Evolutionary conservation across 2,113 vertebrate genomes (phyloP).

Genomic region (Microcebus murinus): DNA sequence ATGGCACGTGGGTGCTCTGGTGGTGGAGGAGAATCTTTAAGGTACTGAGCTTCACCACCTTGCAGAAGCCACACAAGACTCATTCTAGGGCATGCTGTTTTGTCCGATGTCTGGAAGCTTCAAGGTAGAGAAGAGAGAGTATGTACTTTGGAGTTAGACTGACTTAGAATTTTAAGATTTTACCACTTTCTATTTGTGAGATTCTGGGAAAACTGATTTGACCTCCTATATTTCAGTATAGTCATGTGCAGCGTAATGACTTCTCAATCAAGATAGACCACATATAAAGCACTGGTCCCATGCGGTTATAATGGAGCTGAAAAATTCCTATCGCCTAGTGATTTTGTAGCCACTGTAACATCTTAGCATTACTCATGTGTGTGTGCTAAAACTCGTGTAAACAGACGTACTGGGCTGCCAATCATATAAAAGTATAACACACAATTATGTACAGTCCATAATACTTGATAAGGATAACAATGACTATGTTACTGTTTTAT

Average conservation of each 20-base stretch:
- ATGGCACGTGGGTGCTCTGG: not conserved
- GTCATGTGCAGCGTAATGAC: not conserved
- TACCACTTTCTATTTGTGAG: not conserved
- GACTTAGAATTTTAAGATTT: not conserved
- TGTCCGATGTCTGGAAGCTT: not conserved
- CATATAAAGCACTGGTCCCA: not conserved
- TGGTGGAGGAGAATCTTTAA: not conserved
- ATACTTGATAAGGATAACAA: not conserved
- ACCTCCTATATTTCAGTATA: not conserved
- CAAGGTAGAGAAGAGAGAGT: not conserved
- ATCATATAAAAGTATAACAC: not conserved
- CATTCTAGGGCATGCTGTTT: accelerated
- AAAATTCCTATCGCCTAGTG: not conserved
- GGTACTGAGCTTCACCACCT: not conserved
- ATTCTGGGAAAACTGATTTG: not conserved
- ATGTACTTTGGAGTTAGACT: not conserved
- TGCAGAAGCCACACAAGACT: not conserved
- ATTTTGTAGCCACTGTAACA: not conserved
- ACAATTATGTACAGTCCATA: not conserved
- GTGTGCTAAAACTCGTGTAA: not conserved
- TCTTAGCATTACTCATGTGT: not conserved
- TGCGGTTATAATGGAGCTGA: not conserved
- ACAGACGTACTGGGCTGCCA: not conserved
- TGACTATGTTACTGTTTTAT: not conserved
- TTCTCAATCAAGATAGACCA: not conserved